Evolutionary conservation across 2,113 vertebrate genomes (phyloP), one percentile per base, ranked within the genome.

Genomic region (Empidonax alnorum): DNA sequence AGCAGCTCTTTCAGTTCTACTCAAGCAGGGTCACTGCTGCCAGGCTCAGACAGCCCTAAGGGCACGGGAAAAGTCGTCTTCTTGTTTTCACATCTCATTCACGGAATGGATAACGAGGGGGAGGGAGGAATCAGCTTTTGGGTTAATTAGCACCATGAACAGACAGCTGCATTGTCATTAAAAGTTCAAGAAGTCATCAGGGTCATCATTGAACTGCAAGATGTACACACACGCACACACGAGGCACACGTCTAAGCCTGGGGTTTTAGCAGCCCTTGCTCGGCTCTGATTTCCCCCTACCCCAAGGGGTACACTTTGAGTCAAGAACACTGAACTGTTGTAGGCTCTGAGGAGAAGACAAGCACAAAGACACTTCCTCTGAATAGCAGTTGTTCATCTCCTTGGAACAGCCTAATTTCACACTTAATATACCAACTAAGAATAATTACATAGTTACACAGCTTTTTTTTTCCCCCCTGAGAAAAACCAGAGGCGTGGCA

Each of bases 51-150:
- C 92, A 94, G 73, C 71, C 92, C 78, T 84, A 75, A 94, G 97
- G 96, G 95, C 97, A 97, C 96, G 95, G 96, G 96, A 97, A 97
- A 97, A 97, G 87, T 92, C 88, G 1, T 90, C 69, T 6, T 62
- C 89, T 97, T 96, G 95, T 96, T 97, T 97, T 97, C 97, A 95
- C 97, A 97, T 94, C 94, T 96, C 83, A 68, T 97, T 92, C 95
- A 90, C 31, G 68, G 58, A 66, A 83, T 87, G 92, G 91, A 90
- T 94, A 96, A 94, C 61, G 84, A 92, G 83, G 85, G 59, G 77
- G 94, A 71, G 95, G 84, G 66, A 89, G 79, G 82, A 91, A 95
- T 93, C 90, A 80, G 93, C 69, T 95, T 97, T 94, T 44, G 93
- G 87, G 94, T 95, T 97, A 96, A 97, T 97, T 97, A 97, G 94